Percentiles rank a stretch among this genome's conserved stretches.
phyloP scores from a whole-genome alignment of 2,797 vertebrate genomes.

The Pipistrellus pygmaeus region DNA sequence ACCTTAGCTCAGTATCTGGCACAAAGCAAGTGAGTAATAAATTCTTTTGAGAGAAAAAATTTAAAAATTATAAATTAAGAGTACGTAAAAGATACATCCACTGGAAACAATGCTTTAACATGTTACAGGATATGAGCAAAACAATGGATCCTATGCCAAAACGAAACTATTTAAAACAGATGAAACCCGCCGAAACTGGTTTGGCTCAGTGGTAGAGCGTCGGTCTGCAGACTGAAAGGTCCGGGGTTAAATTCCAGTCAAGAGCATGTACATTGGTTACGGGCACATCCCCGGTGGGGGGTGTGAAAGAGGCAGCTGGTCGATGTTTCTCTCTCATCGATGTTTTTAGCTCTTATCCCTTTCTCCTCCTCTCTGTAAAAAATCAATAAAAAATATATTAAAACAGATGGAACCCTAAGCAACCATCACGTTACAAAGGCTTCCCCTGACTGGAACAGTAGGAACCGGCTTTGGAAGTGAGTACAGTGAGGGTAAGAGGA shows the following conservation, averaged over 20 bases:
- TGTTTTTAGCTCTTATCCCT: too few relatives aligned
- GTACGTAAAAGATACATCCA: not conserved
- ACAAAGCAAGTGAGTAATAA: not conserved
- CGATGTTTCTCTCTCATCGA: too few relatives aligned
- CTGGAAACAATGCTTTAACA: slow-evolving; percentile 45
- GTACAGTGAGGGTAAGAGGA: not conserved
- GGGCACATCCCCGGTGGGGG: too few relatives aligned
- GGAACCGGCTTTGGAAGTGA: not conserved
- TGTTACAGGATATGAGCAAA: not conserved
- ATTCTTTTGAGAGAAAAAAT: slow-evolving; percentile 28
- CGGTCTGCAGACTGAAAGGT: too few relatives aligned
- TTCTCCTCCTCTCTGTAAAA: too few relatives aligned
- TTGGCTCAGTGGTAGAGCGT: too few relatives aligned
- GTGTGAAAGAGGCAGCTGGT: too few relatives aligned
- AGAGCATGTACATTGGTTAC: too few relatives aligned
- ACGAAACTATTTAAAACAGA: not conserved
- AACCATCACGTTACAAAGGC: not conserved
- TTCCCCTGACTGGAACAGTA: not conserved
- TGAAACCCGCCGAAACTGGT: not conserved
- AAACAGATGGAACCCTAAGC: not conserved
- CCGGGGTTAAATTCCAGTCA: too few relatives aligned
- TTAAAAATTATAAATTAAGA: slow-evolving; percentile 27
- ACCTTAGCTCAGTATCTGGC: not conserved
- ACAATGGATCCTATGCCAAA: slow-evolving; percentile 29
- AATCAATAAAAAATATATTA: not conserved